These are phyloP conservation scores for Pantala flavescens DNA, from an alignment of 1,140 invertebrate species.

Conservation along the genomic window DNA sequence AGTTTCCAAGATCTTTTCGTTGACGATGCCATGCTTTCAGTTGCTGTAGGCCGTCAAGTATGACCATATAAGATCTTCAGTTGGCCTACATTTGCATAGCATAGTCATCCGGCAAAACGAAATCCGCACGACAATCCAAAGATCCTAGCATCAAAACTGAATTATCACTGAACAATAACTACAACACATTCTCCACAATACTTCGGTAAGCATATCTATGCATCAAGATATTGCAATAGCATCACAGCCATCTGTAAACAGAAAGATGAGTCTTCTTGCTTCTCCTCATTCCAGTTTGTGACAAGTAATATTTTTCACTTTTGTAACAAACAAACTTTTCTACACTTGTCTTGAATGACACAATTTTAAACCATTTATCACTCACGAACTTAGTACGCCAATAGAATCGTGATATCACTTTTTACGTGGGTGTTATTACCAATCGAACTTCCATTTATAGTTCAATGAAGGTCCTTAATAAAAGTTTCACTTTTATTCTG, in stretches of 20 bases:
- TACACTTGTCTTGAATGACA: neutral
- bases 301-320: neutral
- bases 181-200: too few species aligned
- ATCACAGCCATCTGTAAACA: slow-evolving; percentile 1
- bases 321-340: neutral
- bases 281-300: neutral
- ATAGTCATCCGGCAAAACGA: neutral
- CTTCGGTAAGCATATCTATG: too few species aligned
- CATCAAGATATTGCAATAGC: neutral
- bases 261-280: neutral
- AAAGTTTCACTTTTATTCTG: neutral
- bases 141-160: neutral
- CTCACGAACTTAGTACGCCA: neutral
- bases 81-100: slow-evolving; percentile 7
- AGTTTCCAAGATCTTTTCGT: slow-evolving; percentile 41
- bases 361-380: neutral
- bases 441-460: neutral
- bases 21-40: slow-evolving; percentile 28
- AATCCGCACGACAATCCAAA: neutral
- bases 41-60: neutral
- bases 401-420: neutral
- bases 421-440: neutral
- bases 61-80: slow-evolving; percentile 2
- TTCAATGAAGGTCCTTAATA: neutral
- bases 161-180: too few species aligned